A percentile compares a stretch with the other conserved stretches of the same genome.
Evolutionary conservation across 2,113 vertebrate genomes (phyloP).

Genomic region (Poecile atricapillus): DNA sequence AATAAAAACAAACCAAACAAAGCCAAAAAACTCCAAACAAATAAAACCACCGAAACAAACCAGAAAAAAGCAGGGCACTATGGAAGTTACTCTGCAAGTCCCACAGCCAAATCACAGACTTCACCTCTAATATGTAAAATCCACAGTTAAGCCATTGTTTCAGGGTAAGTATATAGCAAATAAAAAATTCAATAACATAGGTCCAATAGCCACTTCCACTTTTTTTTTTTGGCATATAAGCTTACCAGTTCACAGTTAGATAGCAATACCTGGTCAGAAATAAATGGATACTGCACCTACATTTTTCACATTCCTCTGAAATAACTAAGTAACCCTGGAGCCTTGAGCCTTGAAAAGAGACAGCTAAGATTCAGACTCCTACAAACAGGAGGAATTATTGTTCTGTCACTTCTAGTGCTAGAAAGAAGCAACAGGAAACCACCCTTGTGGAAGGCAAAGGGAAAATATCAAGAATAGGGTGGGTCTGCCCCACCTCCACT

Average conservation of each 20-base stretch:
- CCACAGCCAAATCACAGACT: not conserved
- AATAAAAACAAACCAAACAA: too few relatives aligned
- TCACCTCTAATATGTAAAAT: not conserved
- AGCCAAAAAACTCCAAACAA: not conserved
- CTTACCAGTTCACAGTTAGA: not conserved
- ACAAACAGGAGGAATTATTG: not conserved
- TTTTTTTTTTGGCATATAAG: not conserved
- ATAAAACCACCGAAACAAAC: not conserved
- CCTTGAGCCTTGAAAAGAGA: not conserved
- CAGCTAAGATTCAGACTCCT: not conserved
- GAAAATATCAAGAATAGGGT: not conserved
- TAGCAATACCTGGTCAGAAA: not conserved
- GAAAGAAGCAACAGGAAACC: not conserved
- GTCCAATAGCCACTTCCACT: not conserved
- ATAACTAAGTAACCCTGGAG: not conserved
- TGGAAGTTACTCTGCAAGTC: not conserved
- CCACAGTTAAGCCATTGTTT: not conserved
- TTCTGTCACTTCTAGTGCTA: not conserved
- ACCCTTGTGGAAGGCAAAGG: not conserved
- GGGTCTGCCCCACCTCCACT: not conserved
- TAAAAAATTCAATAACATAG: not conserved
- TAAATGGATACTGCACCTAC: not conserved
- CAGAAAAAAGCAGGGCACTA: not conserved
- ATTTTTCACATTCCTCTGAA: not conserved
- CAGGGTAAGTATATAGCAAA: not conserved